A percentile compares a stretch with the other conserved stretches of the same genome.
Evolutionary conservation across 1,140 invertebrate species (phyloP).

Genomic region (Armadillidium nasatum): DNA sequence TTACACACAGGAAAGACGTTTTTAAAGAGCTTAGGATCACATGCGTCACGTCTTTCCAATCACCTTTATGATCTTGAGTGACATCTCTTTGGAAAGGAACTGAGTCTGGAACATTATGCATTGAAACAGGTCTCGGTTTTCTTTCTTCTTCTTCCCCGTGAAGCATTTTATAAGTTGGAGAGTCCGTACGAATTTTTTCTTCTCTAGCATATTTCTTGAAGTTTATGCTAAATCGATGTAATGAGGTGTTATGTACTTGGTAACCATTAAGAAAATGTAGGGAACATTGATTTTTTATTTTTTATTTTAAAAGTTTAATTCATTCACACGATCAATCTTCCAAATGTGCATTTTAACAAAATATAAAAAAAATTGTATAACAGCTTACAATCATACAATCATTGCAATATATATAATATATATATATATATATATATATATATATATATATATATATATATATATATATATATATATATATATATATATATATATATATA

Average conservation of each 20-base stretch:
- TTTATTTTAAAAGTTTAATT: too few species aligned
- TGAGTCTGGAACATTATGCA: slow-evolving; percentile 31
- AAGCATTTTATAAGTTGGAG: slow-evolving; percentile 43
- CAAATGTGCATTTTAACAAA: too few species aligned
- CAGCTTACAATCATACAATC: too few species aligned
- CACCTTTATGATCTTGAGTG: background rate
- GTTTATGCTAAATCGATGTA: slow-evolving; percentile 47
- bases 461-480: too few species aligned
- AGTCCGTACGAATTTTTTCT: slow-evolving; percentile 37
- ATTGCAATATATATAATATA: too few species aligned
- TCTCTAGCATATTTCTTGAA: slow-evolving; percentile 49
- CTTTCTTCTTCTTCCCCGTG: slow-evolving; percentile 37
- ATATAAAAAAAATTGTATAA: too few species aligned
- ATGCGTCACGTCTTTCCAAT: background rate
- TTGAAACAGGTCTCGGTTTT: slow-evolving; percentile 26
- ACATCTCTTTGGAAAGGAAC: slow-evolving; percentile 11
- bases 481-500: too few species aligned
- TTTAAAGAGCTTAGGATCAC: background rate
- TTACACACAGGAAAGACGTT: background rate
- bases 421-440: too few species aligned
- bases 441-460: too few species aligned
- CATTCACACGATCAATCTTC: too few species aligned
- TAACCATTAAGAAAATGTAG: too few species aligned
- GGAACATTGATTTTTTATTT: too few species aligned
- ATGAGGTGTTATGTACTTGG: background rate